Evolutionary conservation across 1,140 invertebrate species (phyloP).

Genomic region (Triops cancriformis): DNA sequence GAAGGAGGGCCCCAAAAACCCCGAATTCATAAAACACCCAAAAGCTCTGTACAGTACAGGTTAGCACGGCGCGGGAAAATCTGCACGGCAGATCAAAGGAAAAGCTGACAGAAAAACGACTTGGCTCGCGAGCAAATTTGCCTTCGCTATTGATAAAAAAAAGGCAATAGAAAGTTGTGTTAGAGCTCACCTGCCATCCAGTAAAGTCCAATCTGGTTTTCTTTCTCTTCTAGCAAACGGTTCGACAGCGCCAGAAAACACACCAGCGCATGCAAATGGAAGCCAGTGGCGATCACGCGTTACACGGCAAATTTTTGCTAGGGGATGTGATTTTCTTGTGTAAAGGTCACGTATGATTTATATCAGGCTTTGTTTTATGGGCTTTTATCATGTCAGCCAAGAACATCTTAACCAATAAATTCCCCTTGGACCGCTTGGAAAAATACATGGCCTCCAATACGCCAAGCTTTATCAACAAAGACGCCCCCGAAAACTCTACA

Average conservation of each 20-base stretch:
- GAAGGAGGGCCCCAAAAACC: neutral
- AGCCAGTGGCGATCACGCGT: conserved; percentile 8
- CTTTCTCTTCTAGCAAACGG: too few relatives aligned
- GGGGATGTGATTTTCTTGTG: neutral
- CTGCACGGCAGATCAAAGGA: neutral
- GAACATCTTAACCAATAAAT: neutral
- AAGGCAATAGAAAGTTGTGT: neutral
- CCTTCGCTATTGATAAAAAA: neutral
- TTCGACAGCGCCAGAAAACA: too few relatives aligned
- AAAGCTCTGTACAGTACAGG: too few relatives aligned
- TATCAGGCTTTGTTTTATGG: neutral
- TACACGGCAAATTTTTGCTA: neutral
- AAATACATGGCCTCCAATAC: neutral
- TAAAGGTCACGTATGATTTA: neutral
- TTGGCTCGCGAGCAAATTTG: neutral
- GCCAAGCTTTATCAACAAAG: neutral
- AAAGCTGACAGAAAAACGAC: neutral
- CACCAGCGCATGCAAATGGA: neutral
- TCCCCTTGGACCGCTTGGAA: neutral
- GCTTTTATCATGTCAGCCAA: neutral
- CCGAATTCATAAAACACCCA: neutral
- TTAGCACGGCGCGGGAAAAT: too few relatives aligned
- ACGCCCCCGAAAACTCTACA: neutral
- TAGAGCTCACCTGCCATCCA: neutral
- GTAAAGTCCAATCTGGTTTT: neutral